A percentile compares a stretch with the other conserved stretches of the same genome.
Conservation (phyloP, 1,140 invertebrate species). For the Thereuonema tuberculata region DNA sequence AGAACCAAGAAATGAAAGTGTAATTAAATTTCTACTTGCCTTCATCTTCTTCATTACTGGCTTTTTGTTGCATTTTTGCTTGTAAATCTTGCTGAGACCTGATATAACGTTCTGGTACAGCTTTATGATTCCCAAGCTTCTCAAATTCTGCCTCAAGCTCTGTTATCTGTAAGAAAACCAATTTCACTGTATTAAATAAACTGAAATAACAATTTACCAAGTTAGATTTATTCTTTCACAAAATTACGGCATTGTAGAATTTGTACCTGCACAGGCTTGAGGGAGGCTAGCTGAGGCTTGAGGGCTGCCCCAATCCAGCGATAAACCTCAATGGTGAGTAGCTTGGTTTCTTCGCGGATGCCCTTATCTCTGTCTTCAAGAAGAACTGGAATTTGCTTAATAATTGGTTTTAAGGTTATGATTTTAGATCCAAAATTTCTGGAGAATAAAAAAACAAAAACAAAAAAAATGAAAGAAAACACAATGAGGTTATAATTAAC, state of each 20-base stretch:
- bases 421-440: constrained; percentile 86
- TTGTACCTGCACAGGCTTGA: constrained; percentile 66
- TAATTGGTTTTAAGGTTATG: constrained; percentile 69
- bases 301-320: constrained; percentile 77
- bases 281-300: constrained; percentile 65
- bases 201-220: neutral
- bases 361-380: constrained; percentile 83
- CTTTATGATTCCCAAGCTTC: constrained; percentile 51
- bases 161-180: constrained; percentile 42
- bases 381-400: constrained; percentile 71
- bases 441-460: constrained; percentile 17
- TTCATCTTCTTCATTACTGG: constrained; percentile 20
- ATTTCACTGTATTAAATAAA: neutral
- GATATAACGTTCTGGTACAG: constrained; percentile 60
- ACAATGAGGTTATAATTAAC: neutral
- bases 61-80: constrained; percentile 32
- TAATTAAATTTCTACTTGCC: too few relatives aligned
- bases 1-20: too few relatives aligned
- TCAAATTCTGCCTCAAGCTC: constrained; percentile 82
- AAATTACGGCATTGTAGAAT: constrained; percentile 11
- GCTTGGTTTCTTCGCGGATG: constrained; percentile 82
- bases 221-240: neutral
- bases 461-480: neutral
- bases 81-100: constrained; percentile 76
- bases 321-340: constrained; percentile 78